phyloP scores from a whole-genome alignment of 2,113 vertebrate genomes.

The Callopanchax toddi region DNA sequence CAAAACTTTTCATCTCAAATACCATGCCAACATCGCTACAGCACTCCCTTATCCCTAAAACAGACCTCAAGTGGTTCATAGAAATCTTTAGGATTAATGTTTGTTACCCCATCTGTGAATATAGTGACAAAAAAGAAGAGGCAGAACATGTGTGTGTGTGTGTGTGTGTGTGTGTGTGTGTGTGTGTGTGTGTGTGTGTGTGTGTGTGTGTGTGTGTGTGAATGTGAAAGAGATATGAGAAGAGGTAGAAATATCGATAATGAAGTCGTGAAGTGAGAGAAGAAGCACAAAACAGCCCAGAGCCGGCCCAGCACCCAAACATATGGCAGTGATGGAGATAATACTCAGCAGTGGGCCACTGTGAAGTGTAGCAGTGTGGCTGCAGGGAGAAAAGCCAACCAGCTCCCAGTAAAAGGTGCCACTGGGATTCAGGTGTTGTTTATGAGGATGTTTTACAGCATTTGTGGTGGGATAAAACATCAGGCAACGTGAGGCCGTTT shows the following conservation, averaged over 20 bases:
- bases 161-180: no score
- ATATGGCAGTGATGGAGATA: constrained; percentile 46
- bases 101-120: neutral
- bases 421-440: constrained; percentile 38
- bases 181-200: no score
- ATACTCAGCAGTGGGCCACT: constrained; percentile 31
- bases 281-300: constrained; percentile 24
- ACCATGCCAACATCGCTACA: no score
- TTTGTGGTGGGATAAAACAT: constrained; percentile 12
- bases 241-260: neutral
- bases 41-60: no score
- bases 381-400: constrained; percentile 26
- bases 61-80: no score
- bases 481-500: neutral
- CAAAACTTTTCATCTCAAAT: no score
- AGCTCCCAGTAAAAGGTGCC: constrained; percentile 17
- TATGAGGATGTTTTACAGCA: constrained; percentile 28
- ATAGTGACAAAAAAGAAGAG: neutral
- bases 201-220: neutral
- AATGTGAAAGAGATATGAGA: constrained; percentile 15
- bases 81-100: no score
- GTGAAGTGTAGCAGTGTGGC: constrained; percentile 8
- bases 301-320: constrained; percentile 20
- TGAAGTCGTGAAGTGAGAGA: constrained; percentile 3
- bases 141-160: constrained; percentile 5